Evolutionary conservation across 2,113 vertebrate genomes (phyloP), one percentile per base, ranked within the genome.

Genomic region (Sylvia atricapilla): DNA sequence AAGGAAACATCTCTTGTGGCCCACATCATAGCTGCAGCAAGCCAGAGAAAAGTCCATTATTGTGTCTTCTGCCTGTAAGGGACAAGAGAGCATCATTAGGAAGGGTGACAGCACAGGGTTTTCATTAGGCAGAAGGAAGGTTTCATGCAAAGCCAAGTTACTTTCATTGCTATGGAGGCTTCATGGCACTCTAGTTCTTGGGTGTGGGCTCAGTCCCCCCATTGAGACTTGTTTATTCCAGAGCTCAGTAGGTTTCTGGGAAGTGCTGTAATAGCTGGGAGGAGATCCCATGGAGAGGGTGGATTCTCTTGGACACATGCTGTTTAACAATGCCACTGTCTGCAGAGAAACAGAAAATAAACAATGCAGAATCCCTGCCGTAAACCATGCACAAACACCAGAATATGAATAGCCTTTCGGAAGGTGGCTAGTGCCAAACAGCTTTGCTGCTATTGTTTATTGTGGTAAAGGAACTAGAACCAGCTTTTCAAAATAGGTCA

Each of bases 221-320:
- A 90, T 94, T 60, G 85, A 94, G 90, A 87, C 73, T 96, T 96
- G 87, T 96, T 96, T 91, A 90, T 96, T 94, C 95, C 94, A 95
- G 85, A 87, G 84, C 91, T 87, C 89, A 85, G 90, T 92, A 68
- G 91, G 92, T 92, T 96, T 96, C 95, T 94, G 95, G 96, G 95
- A 97, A 96, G 90, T 84, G 93, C 95, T 93, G 69, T 90, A 90
- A 94, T 93, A 97, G 90, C 92, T 95, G 93, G 95, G 95, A 97
- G 95, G 95, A 84, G 94, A 92, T 95, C 88, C 80, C 94, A 92
- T 46, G 69, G 95, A 93, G 84, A 94, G 96, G 94, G 93, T 94
- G 94, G 93, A 80, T 90, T 97, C 93, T 95, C 89, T 80, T 0
- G 43, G 72, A 94, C 90, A 86, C 87, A 81, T 84, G 70, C 85